Evolutionary conservation across 2,888 invertebrate genomes (phyloP).

Genomic region (Myopa tessellatipennis): DNA sequence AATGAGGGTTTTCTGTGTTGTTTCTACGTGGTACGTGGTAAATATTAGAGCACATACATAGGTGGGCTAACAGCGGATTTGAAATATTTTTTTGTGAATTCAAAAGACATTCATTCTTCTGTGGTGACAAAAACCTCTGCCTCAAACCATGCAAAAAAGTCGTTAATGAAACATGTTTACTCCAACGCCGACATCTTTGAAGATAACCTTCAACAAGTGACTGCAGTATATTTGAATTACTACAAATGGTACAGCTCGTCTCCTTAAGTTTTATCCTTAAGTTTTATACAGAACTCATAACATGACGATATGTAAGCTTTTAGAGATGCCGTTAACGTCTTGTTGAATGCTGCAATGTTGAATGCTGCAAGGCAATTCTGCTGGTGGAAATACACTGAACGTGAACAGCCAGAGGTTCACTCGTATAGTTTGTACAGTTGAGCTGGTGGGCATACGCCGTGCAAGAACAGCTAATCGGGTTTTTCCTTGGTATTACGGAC

Average conservation of each 20-base stretch:
- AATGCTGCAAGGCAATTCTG: too few species aligned
- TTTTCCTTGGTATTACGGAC: too few species aligned
- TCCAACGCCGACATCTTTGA: not conserved
- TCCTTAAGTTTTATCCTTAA: not conserved
- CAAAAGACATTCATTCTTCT: too few species aligned
- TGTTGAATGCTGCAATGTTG: too few species aligned
- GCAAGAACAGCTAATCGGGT: too few species aligned
- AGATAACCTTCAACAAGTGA: slow-evolving; percentile 15
- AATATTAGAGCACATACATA: slow-evolving; percentile 5
- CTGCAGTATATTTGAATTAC: slow-evolving; percentile 17
- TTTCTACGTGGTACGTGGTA: slow-evolving; percentile 21
- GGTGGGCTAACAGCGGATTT: too few species aligned
- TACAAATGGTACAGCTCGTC: not conserved
- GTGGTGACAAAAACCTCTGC: too few species aligned
- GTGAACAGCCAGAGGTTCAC: too few species aligned
- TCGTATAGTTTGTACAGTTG: too few species aligned
- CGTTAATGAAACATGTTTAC: slow-evolving; percentile 2
- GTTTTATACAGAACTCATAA: not conserved
- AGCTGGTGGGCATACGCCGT: too few species aligned
- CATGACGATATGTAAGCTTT: not conserved
- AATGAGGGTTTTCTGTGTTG: slow-evolving; percentile 4
- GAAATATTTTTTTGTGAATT: not conserved
- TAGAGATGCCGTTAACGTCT: not conserved
- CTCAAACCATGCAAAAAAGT: too few species aligned
- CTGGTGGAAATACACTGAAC: too few species aligned